Conservation (phyloP, 1,140 invertebrate genomes). For the Dendrolimus punctatus region DNA sequence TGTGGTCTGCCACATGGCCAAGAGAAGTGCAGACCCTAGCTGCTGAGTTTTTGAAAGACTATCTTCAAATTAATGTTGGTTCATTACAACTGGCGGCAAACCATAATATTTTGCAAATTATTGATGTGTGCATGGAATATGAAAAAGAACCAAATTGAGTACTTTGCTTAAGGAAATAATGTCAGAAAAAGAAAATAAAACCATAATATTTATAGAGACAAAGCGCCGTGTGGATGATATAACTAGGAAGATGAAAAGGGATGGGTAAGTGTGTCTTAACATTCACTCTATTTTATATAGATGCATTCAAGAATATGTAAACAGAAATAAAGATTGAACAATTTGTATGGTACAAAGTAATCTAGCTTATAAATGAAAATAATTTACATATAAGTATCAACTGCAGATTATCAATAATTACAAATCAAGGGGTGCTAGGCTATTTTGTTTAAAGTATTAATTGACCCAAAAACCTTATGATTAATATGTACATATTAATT, state of each 20-base stretch:
- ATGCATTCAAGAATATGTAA: too few relatives aligned
- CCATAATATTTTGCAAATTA: conserved; percentile 94
- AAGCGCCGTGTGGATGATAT: conserved; percentile 93
- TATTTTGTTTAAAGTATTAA: too few relatives aligned
- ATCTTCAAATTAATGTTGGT: conserved; percentile 92
- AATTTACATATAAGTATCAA: too few relatives aligned
- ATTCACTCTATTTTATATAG: neutral
- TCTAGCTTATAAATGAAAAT: too few relatives aligned
- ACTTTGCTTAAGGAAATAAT: conserved; percentile 88
- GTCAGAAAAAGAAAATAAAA: conserved; percentile 90
- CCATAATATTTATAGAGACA: conserved; percentile 94
- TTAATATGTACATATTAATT: too few relatives aligned
- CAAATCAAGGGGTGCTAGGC: too few relatives aligned
- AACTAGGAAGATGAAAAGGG: conserved; percentile 87
- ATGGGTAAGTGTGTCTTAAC: conserved; percentile 73
- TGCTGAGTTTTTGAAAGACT: conserved; percentile 90
- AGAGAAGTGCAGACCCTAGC: conserved; percentile 91
- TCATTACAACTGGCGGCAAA: conserved; percentile 89
- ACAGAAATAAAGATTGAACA: too few relatives aligned
- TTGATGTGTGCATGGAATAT: conserved; percentile 90
- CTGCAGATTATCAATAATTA: too few relatives aligned
- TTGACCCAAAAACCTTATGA: too few relatives aligned
- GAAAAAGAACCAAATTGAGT: conserved; percentile 85
- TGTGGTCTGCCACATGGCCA: conserved; percentile 98
- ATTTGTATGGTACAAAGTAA: too few relatives aligned